phyloP scores from a whole-genome alignment of 2,888 invertebrate species.

The Dryomyza anilis region DNA sequence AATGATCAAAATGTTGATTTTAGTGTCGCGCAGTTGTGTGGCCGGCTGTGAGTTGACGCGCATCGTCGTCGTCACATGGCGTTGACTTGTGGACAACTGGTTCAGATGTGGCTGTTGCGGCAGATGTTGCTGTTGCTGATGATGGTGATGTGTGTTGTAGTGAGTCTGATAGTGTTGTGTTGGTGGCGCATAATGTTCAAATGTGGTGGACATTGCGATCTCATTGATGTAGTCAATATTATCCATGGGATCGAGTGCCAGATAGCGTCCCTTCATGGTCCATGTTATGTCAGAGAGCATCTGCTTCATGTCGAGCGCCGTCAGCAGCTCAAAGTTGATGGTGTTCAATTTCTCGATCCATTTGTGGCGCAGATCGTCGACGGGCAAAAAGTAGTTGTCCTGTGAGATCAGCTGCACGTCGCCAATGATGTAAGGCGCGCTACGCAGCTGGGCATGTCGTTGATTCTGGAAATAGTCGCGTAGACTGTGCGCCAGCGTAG shows the following conservation, averaged over 20 bases:
- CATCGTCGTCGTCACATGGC: conserved; percentile 31
- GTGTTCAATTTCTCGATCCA: conserved; percentile 70
- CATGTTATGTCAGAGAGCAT: conserved; percentile 69
- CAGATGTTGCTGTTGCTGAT: too few relatives aligned
- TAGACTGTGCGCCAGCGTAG: conserved; percentile 70
- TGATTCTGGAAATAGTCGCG: conserved; percentile 55
- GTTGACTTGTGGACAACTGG: conserved; percentile 32
- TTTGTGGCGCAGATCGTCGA: conserved; percentile 70
- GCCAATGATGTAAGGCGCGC: conserved; percentile 52
- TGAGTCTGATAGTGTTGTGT: conserved; percentile 44
- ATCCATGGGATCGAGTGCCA: conserved; percentile 41
- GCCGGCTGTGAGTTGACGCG: conserved; percentile 39
- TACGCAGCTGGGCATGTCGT: conserved; percentile 50
- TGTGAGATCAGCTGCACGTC: conserved; percentile 70
- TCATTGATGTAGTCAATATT: conserved; percentile 40
- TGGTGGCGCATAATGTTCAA: conserved; percentile 48
- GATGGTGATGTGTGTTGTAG: conserved; percentile 34
- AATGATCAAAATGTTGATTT: conserved; percentile 67
- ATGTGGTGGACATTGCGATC: conserved; percentile 38
- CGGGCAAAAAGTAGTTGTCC: conserved; percentile 76
- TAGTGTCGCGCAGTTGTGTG: conserved; percentile 48
- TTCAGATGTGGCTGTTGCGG: conserved; percentile 35
- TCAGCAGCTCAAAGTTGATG: conserved; percentile 76
- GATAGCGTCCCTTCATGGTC: conserved; percentile 50
- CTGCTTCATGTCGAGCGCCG: conserved; percentile 73